Base-by-base conservation (phyloP, 2,113 vertebrate species). In the Scalopus aquaticus region DNA sequence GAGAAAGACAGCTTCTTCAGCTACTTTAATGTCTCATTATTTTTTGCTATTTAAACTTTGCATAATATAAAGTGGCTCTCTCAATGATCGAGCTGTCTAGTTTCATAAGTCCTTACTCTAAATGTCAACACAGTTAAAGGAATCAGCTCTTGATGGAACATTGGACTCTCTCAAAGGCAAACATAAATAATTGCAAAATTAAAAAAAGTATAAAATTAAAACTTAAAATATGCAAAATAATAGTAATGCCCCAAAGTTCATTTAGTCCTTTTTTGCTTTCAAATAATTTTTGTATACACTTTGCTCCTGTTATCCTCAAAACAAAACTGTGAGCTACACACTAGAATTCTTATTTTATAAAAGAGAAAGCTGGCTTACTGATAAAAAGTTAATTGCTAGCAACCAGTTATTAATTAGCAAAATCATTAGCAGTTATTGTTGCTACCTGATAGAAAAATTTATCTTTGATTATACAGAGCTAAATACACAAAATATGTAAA, bases 301-400 rank as follows among this genome's bases (percentile, higher is more conserved):
- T 90, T 16, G 74, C 3, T 90, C 19, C 67, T 90, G 81, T 84
- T 92, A 79, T 65, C n/a, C 17, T 80, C 30, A 81, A 49, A 65
- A 88, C 6, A 35, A n/a, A 42, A 46, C 9, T 62, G 9, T n/a
- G 19, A 96, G 12, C 60, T 9, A 88, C 74, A 79, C 8, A 32
- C 17, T 54, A 56, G 20, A 87, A 28, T 42, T 93, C 62, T 85
- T 69, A 94, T 72, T 90, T 96, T 86, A 62, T 78, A 49, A 83
- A 82, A 60, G 17, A 89, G 69, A 95, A 76, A 74, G 44, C 4
- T 80, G n/a, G 20, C 9, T 74, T 42, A 60, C 19, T 72, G n/a
- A 62, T 88, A 82, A 15, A 37, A 54, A 60, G 6, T 49, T 30
- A 91, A 8, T 56, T 51, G 13, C 35, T 69, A 30, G 19, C 22